phyloP scores from a whole-genome alignment of 2,888 invertebrate genomes.

The Thalpophila matura region DNA sequence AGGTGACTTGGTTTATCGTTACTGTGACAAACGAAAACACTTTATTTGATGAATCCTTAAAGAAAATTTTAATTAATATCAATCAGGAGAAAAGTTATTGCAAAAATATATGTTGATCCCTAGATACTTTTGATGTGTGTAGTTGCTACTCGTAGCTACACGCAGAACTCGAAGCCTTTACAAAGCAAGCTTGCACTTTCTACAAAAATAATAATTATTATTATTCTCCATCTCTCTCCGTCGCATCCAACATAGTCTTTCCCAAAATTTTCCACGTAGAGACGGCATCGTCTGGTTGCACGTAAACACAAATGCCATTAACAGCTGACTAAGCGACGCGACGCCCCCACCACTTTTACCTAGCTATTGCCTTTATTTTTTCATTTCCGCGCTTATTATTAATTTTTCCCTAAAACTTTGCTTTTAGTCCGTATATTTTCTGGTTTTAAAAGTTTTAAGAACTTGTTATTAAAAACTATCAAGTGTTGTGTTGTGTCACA shows the following conservation, averaged over 20 bases:
- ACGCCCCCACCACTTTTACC: slow-evolving; percentile 65
- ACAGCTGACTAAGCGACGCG: slow-evolving; percentile 73
- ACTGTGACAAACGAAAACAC: no score
- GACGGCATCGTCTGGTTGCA: slow-evolving; percentile 62
- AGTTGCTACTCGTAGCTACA: no score
- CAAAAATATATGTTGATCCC: no score
- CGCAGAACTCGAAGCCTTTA: no score
- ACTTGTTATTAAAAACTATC: slow-evolving; percentile 26
- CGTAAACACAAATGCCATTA: slow-evolving; percentile 80
- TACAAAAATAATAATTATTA: no score
- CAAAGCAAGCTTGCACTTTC: no score
- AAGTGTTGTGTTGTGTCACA: slow-evolving; percentile 19
- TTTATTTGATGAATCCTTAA: no score
- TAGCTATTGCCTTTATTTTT: slow-evolving; percentile 58
- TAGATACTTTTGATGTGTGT: no score
- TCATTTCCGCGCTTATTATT: slow-evolving; percentile 62
- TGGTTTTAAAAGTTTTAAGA: slow-evolving; percentile 10
- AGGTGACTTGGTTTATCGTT: no score
- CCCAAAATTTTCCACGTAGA: slow-evolving; percentile 55
- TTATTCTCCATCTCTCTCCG: slow-evolving; percentile 8
- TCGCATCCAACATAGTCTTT: slow-evolving; percentile 58
- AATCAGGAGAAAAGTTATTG: no score
- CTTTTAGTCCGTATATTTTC: slow-evolving; percentile 37
- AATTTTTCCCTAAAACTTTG: slow-evolving; percentile 50
- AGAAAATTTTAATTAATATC: no score